These are phyloP conservation scores for Phylloscopus trochilus DNA, from an alignment of 2,113 vertebrate genomes.

Conservation along the genomic window DNA sequence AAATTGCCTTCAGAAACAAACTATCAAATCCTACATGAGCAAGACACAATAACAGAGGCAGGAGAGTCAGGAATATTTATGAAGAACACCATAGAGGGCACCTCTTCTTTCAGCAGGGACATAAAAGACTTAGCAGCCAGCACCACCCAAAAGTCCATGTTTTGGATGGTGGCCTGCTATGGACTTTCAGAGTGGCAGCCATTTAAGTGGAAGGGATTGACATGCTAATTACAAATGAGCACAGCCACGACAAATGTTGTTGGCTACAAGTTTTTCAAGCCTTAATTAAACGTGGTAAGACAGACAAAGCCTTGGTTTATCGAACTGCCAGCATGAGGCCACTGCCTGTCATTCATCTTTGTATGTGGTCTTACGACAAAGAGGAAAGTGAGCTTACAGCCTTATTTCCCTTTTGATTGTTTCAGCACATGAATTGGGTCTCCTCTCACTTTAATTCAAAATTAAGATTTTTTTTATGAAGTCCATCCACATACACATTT, in stretches of 20 bases:
- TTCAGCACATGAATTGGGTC: neutral
- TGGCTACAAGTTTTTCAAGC: slow-evolving; percentile 22
- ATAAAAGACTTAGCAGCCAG: neutral
- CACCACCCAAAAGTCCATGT: neutral
- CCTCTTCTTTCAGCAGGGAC: neutral
- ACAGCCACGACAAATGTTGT: neutral
- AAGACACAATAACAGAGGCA: neutral
- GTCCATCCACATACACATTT: neutral
- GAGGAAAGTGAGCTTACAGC: neutral
- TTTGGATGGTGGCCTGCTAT: neutral
- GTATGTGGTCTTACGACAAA: neutral
- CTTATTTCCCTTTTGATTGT: neutral
- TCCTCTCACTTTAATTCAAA: neutral
- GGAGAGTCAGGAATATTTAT: neutral
- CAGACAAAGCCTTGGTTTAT: slow-evolving; percentile 17
- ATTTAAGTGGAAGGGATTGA: slow-evolving; percentile 4
- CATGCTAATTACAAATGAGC: slow-evolving; percentile 39
- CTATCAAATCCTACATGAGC: neutral
- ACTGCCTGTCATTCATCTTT: neutral
- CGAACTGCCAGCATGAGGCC: neutral
- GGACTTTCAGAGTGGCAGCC: neutral
- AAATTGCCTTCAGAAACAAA: slow-evolving; percentile 10
- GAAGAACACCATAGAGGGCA: accelerated
- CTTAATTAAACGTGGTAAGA: slow-evolving; percentile 43
- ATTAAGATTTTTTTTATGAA: neutral